Percentiles rank a stretch among this genome's conserved stretches.
Conservation (phyloP, 2,113 vertebrate species). For the Mormyrus iriodes region DNA sequence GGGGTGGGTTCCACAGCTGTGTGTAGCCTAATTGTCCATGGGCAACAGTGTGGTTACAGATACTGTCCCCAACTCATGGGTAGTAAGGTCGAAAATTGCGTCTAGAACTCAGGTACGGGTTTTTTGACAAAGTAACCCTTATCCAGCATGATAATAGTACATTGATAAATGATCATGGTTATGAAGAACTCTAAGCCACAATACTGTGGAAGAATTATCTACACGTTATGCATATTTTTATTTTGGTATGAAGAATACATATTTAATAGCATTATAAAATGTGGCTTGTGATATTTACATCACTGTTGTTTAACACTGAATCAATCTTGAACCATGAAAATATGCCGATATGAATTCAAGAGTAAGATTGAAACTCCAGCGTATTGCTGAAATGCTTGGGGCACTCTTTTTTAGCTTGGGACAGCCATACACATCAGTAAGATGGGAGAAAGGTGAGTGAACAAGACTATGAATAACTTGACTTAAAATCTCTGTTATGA, state of each 20-base stretch:
- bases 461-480: background rate
- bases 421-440: background rate
- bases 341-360: background rate
- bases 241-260: background rate
- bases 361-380: background rate
- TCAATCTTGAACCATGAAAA: background rate
- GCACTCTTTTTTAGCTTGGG: background rate
- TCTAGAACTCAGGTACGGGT: background rate
- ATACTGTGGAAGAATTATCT: background rate
- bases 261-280: background rate
- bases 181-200: background rate
- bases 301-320: background rate
- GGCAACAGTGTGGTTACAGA: background rate
- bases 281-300: background rate
- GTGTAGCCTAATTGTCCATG: background rate
- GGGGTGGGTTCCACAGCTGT: background rate
- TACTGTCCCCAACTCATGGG: background rate
- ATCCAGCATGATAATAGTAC: background rate
- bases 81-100: background rate
- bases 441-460: background rate
- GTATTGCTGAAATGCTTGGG: background rate
- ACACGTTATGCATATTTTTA: background rate
- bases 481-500: background rate
- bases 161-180: background rate
- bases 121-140: background rate